Evolutionary conservation across 2,113 vertebrate genomes (phyloP).

Genomic region (Turnix velox): DNA sequence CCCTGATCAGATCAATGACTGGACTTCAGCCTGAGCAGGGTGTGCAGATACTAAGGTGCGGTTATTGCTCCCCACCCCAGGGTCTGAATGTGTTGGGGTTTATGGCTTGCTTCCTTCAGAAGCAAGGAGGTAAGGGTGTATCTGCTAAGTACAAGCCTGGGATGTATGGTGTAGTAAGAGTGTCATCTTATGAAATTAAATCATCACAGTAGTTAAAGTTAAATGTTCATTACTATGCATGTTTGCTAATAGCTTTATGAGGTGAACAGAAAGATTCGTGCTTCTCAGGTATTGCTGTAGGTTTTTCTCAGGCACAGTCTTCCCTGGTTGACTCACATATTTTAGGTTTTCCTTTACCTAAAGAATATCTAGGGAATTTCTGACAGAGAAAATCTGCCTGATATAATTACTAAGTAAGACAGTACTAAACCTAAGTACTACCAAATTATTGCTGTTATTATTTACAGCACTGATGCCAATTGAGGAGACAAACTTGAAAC

Average conservation of each 20-base stretch:
- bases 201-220: neutral
- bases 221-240: neutral
- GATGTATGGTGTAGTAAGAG: neutral
- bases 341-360: neutral
- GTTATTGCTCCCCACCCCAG: neutral
- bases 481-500: neutral
- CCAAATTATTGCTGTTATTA: neutral
- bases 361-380: neutral
- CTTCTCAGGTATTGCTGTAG: neutral
- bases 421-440: neutral
- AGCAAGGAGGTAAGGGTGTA: neutral
- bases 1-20: accelerated
- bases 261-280: neutral
- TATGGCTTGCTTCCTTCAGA: neutral
- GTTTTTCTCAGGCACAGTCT: neutral
- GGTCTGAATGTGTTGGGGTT: neutral
- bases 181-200: neutral
- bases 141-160: neutral
- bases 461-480: neutral
- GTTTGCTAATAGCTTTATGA: neutral
- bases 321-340: neutral
- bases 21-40: neutral
- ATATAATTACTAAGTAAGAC: neutral
- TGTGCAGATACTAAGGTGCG: neutral
- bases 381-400: neutral